These are phyloP conservation scores for Stichodactyla helianthus DNA, from an alignment of 64 coral and sea anemone genomes.

Conservation along the genomic window DNA sequence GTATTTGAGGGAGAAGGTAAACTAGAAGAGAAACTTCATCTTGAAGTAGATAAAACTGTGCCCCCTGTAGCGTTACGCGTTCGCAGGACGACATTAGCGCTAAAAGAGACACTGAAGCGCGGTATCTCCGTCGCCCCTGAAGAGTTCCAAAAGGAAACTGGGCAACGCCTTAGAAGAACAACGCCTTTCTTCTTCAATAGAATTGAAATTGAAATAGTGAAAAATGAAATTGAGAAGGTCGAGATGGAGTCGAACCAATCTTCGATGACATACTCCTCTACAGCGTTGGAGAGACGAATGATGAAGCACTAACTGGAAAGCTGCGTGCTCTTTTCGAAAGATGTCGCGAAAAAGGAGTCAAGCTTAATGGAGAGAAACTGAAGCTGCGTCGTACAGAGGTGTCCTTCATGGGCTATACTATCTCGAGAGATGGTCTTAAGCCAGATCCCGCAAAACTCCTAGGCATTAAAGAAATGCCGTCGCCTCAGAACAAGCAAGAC, in stretches of 20 bases:
- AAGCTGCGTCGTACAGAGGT: constrained; percentile 31
- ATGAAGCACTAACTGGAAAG: constrained; percentile 17
- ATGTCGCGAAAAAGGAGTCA: constrained; percentile 40
- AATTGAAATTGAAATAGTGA: too few species aligned
- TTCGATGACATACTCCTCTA: constrained; percentile 48
- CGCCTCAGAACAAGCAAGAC: constrained; percentile 29
- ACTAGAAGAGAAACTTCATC: too few species aligned
- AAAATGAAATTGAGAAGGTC: too few species aligned
- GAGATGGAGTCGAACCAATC: constrained; percentile 32
- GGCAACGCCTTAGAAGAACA: constrained; percentile 20
- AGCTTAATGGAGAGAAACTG: constrained; percentile 43
- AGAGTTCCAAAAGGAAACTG: constrained; percentile 33
- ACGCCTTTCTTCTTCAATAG: too few species aligned
- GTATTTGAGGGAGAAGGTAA: too few species aligned
- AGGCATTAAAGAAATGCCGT: constrained; percentile 26
- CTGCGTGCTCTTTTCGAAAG: constrained; percentile 30
- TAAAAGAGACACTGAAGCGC: constrained; percentile 24
- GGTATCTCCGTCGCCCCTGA: constrained; percentile 38
- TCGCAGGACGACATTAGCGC: too few species aligned
- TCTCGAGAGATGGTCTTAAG: constrained; percentile 35
- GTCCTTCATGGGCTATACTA: constrained; percentile 34
- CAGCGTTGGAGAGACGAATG: constrained; percentile 13
- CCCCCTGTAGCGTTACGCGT: too few species aligned
- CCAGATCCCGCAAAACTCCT: constrained; percentile 44
- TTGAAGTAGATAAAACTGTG: too few species aligned